Evolutionary conservation across 2,797 vertebrate genomes (phyloP).

Genomic region (Sebastiscus tertius): DNA sequence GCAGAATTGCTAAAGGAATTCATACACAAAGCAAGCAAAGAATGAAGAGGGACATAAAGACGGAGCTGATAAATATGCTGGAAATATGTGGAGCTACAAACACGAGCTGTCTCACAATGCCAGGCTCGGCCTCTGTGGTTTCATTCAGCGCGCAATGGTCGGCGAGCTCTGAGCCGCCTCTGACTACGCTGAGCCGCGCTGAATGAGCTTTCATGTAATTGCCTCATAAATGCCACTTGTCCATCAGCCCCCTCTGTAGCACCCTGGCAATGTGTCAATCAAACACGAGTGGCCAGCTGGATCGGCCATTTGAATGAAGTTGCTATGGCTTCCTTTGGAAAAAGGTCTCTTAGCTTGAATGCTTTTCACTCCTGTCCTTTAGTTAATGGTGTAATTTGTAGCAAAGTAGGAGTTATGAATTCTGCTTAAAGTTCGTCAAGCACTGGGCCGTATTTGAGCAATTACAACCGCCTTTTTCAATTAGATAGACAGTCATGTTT

Average conservation of each 20-base stretch:
- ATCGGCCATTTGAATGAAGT: slow-evolving; percentile 55
- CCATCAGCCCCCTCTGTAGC: slow-evolving; percentile 73
- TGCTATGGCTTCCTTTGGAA: slow-evolving; percentile 65
- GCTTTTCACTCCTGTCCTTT: slow-evolving; percentile 27
- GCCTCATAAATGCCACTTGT: slow-evolving; percentile 87
- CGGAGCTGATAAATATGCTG: slow-evolving; percentile 66
- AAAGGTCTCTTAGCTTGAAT: slow-evolving; percentile 40
- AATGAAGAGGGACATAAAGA: slow-evolving; percentile 54
- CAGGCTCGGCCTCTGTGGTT: slow-evolving; percentile 42
- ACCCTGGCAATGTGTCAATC: slow-evolving; percentile 81
- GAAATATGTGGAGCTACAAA: slow-evolving; percentile 69
- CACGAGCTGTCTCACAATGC: slow-evolving; percentile 57
- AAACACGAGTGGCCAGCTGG: slow-evolving; percentile 74
- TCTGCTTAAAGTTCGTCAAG: not conserved
- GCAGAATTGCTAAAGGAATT: slow-evolving; percentile 46
- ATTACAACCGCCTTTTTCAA: not conserved
- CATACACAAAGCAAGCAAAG: slow-evolving; percentile 52
- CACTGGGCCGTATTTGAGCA: not conserved
- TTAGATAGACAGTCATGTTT: slow-evolving; percentile 1
- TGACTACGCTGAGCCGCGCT: slow-evolving; percentile 47
- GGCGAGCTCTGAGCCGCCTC: slow-evolving; percentile 47
- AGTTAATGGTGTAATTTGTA: slow-evolving; percentile 21
- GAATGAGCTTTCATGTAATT: slow-evolving; percentile 84
- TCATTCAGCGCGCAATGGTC: slow-evolving; percentile 55
- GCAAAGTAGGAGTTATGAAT: slow-evolving; percentile 34